A percentile compares a stretch with the other conserved stretches of the same genome.
Evolutionary conservation across 2,113 vertebrate genomes (phyloP).

Genomic region (Calyptommatus sinebrachiatus): DNA sequence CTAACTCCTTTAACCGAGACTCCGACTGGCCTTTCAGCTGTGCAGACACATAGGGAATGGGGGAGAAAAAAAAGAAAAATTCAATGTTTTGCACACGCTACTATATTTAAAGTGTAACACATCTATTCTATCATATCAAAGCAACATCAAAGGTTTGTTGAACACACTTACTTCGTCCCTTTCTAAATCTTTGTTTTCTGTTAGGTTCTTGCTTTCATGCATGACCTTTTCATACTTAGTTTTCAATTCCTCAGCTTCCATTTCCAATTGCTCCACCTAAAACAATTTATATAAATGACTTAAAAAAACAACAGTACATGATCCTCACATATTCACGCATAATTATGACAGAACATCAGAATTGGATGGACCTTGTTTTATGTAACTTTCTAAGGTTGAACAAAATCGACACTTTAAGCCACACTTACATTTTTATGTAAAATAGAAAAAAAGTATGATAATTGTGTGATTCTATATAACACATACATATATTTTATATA

Average conservation of each 20-base stretch:
- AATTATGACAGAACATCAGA: no score
- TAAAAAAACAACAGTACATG: no score
- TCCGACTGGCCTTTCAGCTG: conserved; percentile 77
- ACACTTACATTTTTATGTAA: no score
- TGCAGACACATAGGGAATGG: conserved; percentile 34
- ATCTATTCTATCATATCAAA: background rate
- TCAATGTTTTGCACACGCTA: conserved; percentile 1
- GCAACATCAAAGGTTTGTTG: background rate
- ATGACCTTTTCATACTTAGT: conserved; percentile 65
- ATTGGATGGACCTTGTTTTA: no score
- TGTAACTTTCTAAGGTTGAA: no score
- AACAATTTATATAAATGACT: conserved; percentile 7
- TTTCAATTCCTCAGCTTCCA: conserved; percentile 70
- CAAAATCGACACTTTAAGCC: no score
- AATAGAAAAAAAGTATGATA: no score
- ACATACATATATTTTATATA: no score
- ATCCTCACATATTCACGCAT: no score
- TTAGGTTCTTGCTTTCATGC: conserved; percentile 64
- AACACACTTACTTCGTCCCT: conserved; percentile 68
- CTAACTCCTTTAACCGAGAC: conserved; percentile 71
- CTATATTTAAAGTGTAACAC: background rate
- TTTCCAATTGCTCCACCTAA: conserved; percentile 77
- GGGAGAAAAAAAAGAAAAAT: background rate
- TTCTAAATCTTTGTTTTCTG: conserved; percentile 65
- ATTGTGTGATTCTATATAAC: no score